Evolutionary conservation across 1,140 invertebrate species (phyloP), one percentile per base, ranked within the genome.

Genomic region (Platyscapa corneri): DNA sequence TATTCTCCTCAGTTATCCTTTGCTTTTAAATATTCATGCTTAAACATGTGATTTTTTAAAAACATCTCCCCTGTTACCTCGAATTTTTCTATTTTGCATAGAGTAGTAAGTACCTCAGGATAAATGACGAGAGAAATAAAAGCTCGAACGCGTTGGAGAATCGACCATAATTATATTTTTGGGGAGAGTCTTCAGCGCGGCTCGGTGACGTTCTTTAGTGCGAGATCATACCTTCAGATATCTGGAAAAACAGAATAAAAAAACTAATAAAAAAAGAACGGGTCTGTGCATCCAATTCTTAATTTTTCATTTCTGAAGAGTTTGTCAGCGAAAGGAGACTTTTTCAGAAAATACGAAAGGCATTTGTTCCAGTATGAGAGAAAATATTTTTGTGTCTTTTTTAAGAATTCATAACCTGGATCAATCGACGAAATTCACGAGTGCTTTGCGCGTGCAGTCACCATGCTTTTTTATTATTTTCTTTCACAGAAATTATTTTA

Each of bases 401-500:
- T 80, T 85, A 85, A 80, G 77, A 81, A 82, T 82, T 85, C 79
- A 67, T 76, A 82, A 76, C 70, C 78, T 85, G 84, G 84, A 85
- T 79, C 77, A 56, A 78, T 81, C 78, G 84, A 65, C 84, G 84
- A 65, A 34, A 74, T 65, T 81, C 78, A 76, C 80, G 80, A 81
- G 39, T 20, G 30, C 77, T 81, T 75, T 65, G 70, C 78, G 42
- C 49, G 67, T 46, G 12, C 79, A 39, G 84, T 81, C 72, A 72
- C 46, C 49, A 60, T 42, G 67, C n/a, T 42, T 34, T 80, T 80
- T 49, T 18, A 49, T n/a, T 67, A 39, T 37, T 67, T 70, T 14
- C 49, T 80, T 27, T 14, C 23, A 60, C 5, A 5, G 23, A 3
- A 23, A 27, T 27, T 10, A 23, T n/a, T n/a, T n/a, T n/a, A n/a